A percentile compares a stretch with the other conserved stretches of the same genome.
Evolutionary conservation across 2,888 invertebrate genomes (phyloP).

Genomic region (Apotomis turbidana): DNA sequence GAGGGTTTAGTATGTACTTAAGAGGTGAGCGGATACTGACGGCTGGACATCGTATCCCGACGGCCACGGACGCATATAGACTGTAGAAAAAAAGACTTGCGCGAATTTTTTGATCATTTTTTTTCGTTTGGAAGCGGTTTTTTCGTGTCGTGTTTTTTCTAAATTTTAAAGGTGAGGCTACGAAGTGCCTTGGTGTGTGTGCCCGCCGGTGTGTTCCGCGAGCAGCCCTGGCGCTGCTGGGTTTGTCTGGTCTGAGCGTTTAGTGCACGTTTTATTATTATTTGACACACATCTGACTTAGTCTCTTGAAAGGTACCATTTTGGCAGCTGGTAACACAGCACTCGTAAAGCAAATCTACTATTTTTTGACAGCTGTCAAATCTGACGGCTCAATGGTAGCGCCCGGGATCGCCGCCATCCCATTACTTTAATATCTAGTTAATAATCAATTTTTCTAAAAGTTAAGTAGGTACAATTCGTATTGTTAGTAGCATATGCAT

Average conservation of each 20-base stretch:
- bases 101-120: constrained; percentile 79
- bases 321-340: constrained; percentile 32
- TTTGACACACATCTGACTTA: constrained; percentile 46
- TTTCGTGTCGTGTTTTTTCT: constrained; percentile 76
- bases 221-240: constrained; percentile 50
- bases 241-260: constrained; percentile 22
- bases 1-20: constrained; percentile 44
- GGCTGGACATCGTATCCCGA: constrained; percentile 71
- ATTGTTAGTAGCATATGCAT: constrained; percentile 58
- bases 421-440: constrained; percentile 40
- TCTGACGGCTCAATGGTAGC: constrained; percentile 42
- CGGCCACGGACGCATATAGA: constrained; percentile 77
- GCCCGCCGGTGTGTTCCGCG: constrained; percentile 53
- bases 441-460: constrained; percentile 55
- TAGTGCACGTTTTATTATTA: constrained; percentile 26
- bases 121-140: constrained; percentile 72
- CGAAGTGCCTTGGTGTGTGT: constrained; percentile 74
- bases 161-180: constrained; percentile 69
- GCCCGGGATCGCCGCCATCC: constrained; percentile 40
- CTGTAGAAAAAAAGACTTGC: constrained; percentile 80
- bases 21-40: constrained; percentile 35
- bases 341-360: constrained; percentile 37
- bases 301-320: constrained; percentile 29
- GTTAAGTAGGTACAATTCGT: constrained; percentile 76
- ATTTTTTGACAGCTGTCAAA: constrained; percentile 41